Percentiles rank a stretch among this genome's conserved stretches.
phyloP scores from a whole-genome alignment of 1,140 invertebrate species.

The Diorhabda sublineata region DNA sequence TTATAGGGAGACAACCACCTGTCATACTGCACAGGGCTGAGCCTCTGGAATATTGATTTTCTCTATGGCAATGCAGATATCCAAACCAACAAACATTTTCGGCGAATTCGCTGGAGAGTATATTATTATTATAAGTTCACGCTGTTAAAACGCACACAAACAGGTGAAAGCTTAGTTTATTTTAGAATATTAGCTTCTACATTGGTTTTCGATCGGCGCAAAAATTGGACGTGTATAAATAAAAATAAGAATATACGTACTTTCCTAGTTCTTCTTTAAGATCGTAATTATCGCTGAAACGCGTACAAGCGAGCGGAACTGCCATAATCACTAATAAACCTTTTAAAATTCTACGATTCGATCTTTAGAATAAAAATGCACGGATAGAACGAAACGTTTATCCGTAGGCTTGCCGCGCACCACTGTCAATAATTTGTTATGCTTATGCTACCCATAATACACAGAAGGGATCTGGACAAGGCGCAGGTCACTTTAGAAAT shows the following conservation, averaged over 20 bases:
- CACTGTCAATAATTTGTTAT: constrained; percentile 22
- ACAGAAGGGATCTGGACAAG: constrained; percentile 14
- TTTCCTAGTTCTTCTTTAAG: constrained; percentile 99
- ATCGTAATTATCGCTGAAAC: constrained; percentile 99
- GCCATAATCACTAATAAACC: constrained; percentile 37
- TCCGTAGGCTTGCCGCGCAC: constrained; percentile 22
- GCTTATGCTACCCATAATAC: constrained; percentile 36
- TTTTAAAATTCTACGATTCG: constrained; percentile 10
- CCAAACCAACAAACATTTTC: constrained; percentile 24
- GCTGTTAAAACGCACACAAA: constrained; percentile 5
- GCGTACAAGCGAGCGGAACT: constrained; percentile 63
- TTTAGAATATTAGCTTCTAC: constrained; percentile 23
- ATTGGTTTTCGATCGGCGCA: constrained; percentile 20
- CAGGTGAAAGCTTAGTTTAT: constrained; percentile 25
- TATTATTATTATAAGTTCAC: not conserved
- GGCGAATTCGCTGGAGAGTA: not conserved
- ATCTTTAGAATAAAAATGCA: constrained; percentile 14
- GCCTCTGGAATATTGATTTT: constrained; percentile 47
- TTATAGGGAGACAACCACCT: constrained; percentile 41
- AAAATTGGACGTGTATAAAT: constrained; percentile 16
- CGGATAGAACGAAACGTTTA: constrained; percentile 10
- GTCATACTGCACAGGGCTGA: constrained; percentile 42
- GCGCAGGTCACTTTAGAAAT: constrained; percentile 12
- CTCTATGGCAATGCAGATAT: constrained; percentile 47
- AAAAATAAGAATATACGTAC: constrained; percentile 63